These are phyloP conservation scores for Oenanthe melanoleuca DNA, from an alignment of 2,113 vertebrate genomes.

Conservation along the genomic window DNA sequence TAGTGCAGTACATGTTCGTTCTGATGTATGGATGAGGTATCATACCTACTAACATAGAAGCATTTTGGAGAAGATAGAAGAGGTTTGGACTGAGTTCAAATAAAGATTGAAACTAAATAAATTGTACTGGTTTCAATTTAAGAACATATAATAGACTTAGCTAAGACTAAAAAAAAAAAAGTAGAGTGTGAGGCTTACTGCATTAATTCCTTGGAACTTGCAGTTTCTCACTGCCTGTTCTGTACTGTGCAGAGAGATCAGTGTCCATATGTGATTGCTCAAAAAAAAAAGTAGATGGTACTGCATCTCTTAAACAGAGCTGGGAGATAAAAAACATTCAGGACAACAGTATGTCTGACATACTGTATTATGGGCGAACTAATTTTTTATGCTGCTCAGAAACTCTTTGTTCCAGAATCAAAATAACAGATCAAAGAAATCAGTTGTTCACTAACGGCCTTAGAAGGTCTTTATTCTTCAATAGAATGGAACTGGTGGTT, in stretches of 20 bases:
- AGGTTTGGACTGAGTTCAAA: not conserved
- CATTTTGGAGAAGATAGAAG: not conserved
- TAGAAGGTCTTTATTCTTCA: constrained; percentile 31
- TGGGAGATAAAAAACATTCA: not conserved
- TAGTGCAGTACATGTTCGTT: not conserved
- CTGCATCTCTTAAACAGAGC: not conserved
- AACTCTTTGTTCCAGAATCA: constrained; percentile 43
- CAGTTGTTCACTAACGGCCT: not conserved
- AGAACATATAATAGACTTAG: not conserved
- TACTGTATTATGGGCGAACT: not conserved
- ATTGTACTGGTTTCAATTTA: not conserved
- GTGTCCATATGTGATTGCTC: not conserved
- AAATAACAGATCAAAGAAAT: constrained; percentile 52
- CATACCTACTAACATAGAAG: not conserved
- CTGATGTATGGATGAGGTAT: not conserved
- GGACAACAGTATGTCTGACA: not conserved
- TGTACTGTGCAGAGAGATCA: not conserved
- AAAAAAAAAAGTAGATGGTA: not conserved
- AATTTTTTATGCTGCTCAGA: constrained; percentile 5
- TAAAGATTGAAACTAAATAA: not conserved
- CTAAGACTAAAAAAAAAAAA: not conserved
- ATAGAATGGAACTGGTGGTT: not conserved
- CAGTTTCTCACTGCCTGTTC: not conserved
- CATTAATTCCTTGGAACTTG: not conserved
- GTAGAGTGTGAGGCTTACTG: not conserved